Evolutionary conservation across 1,140 invertebrate genomes (phyloP), one percentile per base, ranked within the genome.

Genomic region (Drosophila sp.): DNA sequence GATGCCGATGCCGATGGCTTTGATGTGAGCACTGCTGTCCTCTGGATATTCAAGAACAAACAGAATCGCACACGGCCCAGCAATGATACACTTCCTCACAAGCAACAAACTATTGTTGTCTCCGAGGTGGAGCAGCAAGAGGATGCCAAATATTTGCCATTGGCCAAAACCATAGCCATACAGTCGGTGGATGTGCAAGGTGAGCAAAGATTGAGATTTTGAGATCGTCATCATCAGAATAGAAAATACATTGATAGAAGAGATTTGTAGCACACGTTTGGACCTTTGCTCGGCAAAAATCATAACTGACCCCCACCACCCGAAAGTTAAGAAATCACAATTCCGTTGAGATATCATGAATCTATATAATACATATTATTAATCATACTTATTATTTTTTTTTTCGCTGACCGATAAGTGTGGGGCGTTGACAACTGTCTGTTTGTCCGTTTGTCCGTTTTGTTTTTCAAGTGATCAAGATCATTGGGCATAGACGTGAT

Each of bases 121-220:
- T 96, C 95, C 0, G 96, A 97, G 91, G 94, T 96, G n/a, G 95
- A 95, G 57, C 95, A 95, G 73, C 96, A 95, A 94, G 94, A 95
- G 83, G 93, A 93, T 32, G 94, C 94, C 38, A 94, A 95, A 60
- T 95, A 95, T 84, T 94, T 95, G 74, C 95, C 95, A 75, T 95
- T 96, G 89, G 95, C 94, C 3, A 96, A 94, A 62, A 94, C 95
- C 0, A 95, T 96, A 60, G 95, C 95, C 3, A 96, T 96, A 65
- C 93, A 95, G 76, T 95, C 96, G 90, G 96, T 96, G 2, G 93
- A 94, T 72, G 93, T 95, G 6, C 93, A 93, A 86, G 94, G 94
- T 95, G 92, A 82, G 80, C 65, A 10, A 41, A 58, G 56, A 29
- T 35, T 27, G 35, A n/a, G 63, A 60, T 4, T 33, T 35, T 35